A percentile compares a stretch with the other conserved stretches of the same genome.
phyloP scores from a whole-genome alignment of 2,113 vertebrate species.

The Mus spicilegus region DNA sequence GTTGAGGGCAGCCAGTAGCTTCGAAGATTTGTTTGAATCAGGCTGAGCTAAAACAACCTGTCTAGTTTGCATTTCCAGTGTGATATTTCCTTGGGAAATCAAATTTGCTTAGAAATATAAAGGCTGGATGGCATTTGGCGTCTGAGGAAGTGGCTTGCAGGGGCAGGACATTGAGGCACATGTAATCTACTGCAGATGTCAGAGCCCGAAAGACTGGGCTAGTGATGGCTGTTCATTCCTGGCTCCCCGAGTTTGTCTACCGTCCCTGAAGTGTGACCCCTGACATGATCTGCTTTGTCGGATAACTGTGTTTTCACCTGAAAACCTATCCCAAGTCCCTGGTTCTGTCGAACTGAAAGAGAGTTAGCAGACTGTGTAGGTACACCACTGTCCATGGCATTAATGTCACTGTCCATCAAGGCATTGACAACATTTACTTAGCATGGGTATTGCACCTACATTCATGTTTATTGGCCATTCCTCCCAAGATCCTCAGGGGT shows the following conservation, averaged over 20 bases:
- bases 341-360: background rate
- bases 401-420: background rate
- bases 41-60: background rate
- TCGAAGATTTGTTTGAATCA: constrained; percentile 36
- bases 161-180: background rate
- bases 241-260: background rate
- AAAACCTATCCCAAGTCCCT: background rate
- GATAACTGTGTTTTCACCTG: constrained; percentile 23
- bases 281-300: background rate
- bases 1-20: background rate
- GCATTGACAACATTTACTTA: background rate
- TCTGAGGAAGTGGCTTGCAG: background rate
- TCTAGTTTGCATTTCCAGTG: background rate
- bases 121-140: background rate
- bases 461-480: background rate
- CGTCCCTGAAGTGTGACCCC: background rate
- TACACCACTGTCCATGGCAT: background rate
- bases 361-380: background rate
- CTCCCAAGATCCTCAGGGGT: background rate
- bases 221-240: background rate
- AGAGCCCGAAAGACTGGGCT: background rate
- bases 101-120: constrained; percentile 43
- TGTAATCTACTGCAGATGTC: background rate
- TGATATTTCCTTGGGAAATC: background rate
- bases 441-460: background rate